A percentile compares a stretch with the other conserved stretches of the same genome.
Conservation (phyloP, 1,140 invertebrate species). For the Drosophila varians region DNA sequence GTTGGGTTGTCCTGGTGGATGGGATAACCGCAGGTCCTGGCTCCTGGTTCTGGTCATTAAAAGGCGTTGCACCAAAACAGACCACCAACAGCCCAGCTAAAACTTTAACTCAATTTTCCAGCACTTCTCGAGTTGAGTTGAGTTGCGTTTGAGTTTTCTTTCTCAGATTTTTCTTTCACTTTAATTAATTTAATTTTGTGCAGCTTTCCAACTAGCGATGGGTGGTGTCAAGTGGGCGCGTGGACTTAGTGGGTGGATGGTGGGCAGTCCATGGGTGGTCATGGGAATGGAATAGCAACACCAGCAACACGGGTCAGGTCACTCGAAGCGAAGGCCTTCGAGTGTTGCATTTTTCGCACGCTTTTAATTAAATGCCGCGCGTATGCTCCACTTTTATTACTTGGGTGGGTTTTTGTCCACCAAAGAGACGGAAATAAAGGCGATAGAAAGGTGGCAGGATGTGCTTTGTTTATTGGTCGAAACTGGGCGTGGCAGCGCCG, state of each 20-base stretch:
- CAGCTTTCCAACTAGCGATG: background rate
- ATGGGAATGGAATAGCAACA: no score
- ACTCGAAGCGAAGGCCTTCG: constrained; percentile 12
- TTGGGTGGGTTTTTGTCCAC: constrained; percentile 3
- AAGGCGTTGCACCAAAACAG: constrained; percentile 49
- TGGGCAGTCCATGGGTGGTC: no score
- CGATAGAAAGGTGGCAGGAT: background rate
- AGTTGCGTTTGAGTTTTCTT: constrained; percentile 68
- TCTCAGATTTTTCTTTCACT: constrained; percentile 59
- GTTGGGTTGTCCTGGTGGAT: background rate
- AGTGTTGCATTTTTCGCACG: constrained; percentile 73
- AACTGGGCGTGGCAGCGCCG: constrained; percentile 26
- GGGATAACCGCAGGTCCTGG: constrained; percentile 30
- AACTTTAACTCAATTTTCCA: constrained; percentile 68
- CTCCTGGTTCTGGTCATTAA: constrained; percentile 37
- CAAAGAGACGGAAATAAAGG: background rate
- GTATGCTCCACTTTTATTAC: constrained; percentile 48
- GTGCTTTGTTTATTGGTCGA: constrained; percentile 37
- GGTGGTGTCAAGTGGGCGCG: background rate
- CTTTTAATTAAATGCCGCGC: constrained; percentile 72
- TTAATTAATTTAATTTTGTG: constrained; percentile 77
- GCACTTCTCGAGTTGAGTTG: constrained; percentile 45
- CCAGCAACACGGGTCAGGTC: background rate
- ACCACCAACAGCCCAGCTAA: constrained; percentile 10
- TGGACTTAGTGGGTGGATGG: constrained; percentile 5